These are phyloP conservation scores for Prolemur simus DNA, from an alignment of 2,113 vertebrate species.

Conservation along the genomic window DNA sequence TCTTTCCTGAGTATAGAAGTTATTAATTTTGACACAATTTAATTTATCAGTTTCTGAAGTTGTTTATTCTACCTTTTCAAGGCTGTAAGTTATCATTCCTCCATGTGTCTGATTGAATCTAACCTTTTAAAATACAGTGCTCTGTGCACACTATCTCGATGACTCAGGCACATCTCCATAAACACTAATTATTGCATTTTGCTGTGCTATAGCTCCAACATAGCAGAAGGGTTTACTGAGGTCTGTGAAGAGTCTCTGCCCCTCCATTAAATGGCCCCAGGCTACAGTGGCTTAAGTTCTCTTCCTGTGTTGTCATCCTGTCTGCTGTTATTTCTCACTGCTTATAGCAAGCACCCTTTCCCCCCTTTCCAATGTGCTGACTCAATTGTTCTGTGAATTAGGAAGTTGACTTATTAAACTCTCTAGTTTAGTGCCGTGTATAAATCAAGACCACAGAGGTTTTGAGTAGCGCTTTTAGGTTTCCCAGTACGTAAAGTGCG, in stretches of 20 bases:
- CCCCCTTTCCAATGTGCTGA: neutral
- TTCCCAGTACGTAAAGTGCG: neutral
- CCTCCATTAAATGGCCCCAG: neutral
- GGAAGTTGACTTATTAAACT: neutral
- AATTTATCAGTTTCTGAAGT: neutral
- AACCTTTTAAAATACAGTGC: neutral
- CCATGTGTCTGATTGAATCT: neutral
- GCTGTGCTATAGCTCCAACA: neutral
- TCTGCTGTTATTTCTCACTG: neutral
- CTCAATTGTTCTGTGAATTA: neutral
- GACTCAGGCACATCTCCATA: neutral
- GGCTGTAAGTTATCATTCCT: neutral
- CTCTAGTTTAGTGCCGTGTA: neutral
- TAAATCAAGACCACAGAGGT: neutral
- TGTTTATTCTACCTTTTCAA: neutral
- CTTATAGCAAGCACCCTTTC: neutral
- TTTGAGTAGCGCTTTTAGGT: neutral
- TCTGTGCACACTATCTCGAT: neutral
- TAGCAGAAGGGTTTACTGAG: neutral
- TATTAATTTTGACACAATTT: neutral
- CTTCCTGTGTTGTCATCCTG: neutral
- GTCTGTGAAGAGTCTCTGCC: neutral
- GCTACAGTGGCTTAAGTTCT: neutral
- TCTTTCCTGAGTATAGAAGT: neutral
- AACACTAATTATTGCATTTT: neutral